Evolutionary conservation across 2,113 vertebrate species (phyloP), one percentile per base, ranked within the genome.

Genomic region (Sminthopsis crassicaudata): DNA sequence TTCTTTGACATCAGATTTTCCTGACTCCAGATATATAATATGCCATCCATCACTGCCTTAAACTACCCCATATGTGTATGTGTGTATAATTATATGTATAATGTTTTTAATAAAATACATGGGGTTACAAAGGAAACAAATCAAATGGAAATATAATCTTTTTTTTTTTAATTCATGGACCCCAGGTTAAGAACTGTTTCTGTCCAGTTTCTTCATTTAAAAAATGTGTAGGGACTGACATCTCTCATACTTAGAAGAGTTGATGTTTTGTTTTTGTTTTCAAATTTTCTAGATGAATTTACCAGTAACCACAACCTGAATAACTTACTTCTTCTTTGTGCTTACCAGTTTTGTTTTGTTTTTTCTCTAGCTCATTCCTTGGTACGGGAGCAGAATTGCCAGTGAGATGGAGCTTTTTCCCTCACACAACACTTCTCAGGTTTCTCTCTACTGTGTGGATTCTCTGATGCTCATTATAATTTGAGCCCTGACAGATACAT

Each of bases 321-420:
- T 26, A 84, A 42, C 36, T 46, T 46, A 42, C 36, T 48, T 26
- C 0, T 8, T 48, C 54, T 27, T 50, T 9, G 3, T 76, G 90
- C 53, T 96, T 53, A 42, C 52, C 16, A 95, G 92, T 22, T 91
- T 92, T 90, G n/a, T n/a, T n/a, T n/a, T n/a, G n/a, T 22, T 27
- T 51, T 51, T 51, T 51, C 8, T 84, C 24, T 90, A 42, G 0
- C 53, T 27, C 51, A 36, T 93, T 36, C 19, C 30, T 52, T 42
- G 55, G 50, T 24, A n/a, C 0, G 1, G 67, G 60, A 22, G 25
- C 46, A 36, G 25, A 48, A 1, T 46, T 95, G 76, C 76, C 91
- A 90, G 24, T 51, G 12, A 22, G 91, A 5, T 8, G 19, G 55
- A 96, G 25, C 16, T 46, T 95, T 91, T 90, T 84, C 76, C 42